Evolutionary conservation across 2,113 vertebrate genomes (phyloP).

Genomic region (Tragelaphus scriptus): DNA sequence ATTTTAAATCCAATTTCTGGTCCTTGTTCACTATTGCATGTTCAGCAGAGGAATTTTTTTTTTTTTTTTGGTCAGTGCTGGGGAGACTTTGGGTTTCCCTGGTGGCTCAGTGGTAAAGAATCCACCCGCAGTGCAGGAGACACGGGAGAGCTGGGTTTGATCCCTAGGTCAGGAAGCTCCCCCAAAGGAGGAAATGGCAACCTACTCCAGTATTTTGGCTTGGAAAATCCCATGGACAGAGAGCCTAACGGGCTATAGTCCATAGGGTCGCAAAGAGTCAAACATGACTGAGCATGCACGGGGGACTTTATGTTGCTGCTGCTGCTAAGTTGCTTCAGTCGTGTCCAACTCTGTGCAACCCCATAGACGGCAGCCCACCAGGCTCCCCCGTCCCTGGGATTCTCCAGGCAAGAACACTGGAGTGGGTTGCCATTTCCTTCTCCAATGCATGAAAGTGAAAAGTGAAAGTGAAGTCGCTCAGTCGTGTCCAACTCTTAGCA

Average conservation of each 20-base stretch:
- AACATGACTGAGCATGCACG: neutral
- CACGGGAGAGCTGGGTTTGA: neutral
- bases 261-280: neutral
- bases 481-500: rapidly evolving
- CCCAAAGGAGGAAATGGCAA: neutral
- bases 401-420: too few species aligned
- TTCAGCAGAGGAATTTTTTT: constrained; percentile 28
- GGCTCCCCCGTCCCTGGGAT: too few species aligned
- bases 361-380: too few species aligned
- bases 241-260: neutral
- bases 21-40: constrained; percentile 1
- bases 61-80: neutral
- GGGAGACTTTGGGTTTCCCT: neutral
- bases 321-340: too few species aligned
- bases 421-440: too few species aligned
- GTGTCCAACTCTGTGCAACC: too few species aligned
- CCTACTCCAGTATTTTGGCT: neutral
- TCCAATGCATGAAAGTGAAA: too few species aligned
- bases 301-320: neutral
- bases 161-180: neutral
- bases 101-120: neutral
- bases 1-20: constrained; percentile 29
- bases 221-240: neutral
- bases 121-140: neutral
- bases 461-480: too few species aligned